phyloP scores from a whole-genome alignment of 1,140 invertebrate species.

The Polyergus mexicanus region DNA sequence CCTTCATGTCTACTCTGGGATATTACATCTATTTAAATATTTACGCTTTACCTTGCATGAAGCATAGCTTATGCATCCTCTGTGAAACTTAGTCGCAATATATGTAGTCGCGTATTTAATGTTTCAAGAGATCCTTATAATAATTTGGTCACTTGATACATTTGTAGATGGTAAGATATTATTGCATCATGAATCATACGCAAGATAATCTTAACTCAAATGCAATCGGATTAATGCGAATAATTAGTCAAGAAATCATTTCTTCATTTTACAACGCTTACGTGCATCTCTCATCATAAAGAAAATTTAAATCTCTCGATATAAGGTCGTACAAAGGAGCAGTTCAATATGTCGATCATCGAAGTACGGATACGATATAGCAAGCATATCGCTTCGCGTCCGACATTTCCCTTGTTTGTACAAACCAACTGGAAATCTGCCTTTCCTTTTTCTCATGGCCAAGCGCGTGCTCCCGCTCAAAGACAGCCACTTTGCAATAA shows the following conservation, averaged over 20 bases:
- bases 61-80: constrained; percentile 56
- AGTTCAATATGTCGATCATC: constrained; percentile 53
- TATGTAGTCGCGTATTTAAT: constrained; percentile 33
- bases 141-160: constrained; percentile 38
- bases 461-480: constrained; percentile 39
- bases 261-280: not conserved
- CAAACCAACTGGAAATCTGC: constrained; percentile 11
- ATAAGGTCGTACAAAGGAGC: constrained; percentile 9
- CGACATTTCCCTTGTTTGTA: constrained; percentile 44
- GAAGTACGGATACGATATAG: constrained; percentile 44
- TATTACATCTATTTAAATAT: constrained; percentile 75
- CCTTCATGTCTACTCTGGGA: constrained; percentile 63
- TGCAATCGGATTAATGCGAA: not conserved
- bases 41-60: constrained; percentile 68
- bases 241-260: not conserved
- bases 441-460: constrained; percentile 22
- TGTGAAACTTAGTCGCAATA: constrained; percentile 55
- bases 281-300: not conserved
- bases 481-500: constrained; percentile 62
- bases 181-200: not conserved
- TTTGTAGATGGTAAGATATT: not conserved
- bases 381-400: constrained; percentile 42
- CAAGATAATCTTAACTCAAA: not conserved
- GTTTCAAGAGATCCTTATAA: constrained; percentile 37
- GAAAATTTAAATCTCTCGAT: constrained; percentile 30